Conservation (phyloP, 2,888 invertebrate species). For the Drosophila multiciliata region DNA sequence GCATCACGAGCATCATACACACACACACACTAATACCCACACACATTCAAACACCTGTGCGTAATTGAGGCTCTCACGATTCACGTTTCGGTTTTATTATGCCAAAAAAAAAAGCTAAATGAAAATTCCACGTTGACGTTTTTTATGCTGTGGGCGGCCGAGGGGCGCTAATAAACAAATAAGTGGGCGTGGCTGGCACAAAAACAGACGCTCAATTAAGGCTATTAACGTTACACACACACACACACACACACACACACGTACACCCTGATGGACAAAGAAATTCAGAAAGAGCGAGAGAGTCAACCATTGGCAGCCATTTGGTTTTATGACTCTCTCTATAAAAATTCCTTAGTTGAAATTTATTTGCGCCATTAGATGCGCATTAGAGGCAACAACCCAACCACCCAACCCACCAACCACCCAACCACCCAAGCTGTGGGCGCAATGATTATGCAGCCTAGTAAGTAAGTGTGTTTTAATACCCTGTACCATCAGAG, state of each 20-base stretch:
- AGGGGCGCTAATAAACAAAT: conserved; percentile 77
- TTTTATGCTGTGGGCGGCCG: conserved; percentile 43
- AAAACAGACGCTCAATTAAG: conserved; percentile 77
- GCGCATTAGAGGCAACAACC: conserved; percentile 70
- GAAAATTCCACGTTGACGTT: conserved; percentile 77
- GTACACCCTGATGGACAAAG: conserved; percentile 32
- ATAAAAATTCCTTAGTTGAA: conserved; percentile 81
- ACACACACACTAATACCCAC: neutral
- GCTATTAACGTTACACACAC: conserved; percentile 73
- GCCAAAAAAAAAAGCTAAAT: conserved; percentile 67
- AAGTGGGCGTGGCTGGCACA: conserved; percentile 70
- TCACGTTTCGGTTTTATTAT: conserved; percentile 68
- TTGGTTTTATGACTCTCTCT: conserved; percentile 77
- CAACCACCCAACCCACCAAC: neutral
- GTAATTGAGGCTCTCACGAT: conserved; percentile 57
- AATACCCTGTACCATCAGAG: conserved; percentile 17
- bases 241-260: conserved; percentile 36
- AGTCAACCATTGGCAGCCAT: conserved; percentile 74
- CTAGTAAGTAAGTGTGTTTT: conserved; percentile 26
- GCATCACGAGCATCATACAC: conserved; percentile 28
- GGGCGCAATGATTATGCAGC: conserved; percentile 68
- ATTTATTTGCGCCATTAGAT: conserved; percentile 79
- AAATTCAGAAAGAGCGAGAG: conserved; percentile 16
- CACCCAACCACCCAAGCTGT: conserved; percentile 11
- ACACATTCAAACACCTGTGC: conserved; percentile 18